Base-by-base conservation (phyloP, 2,797 vertebrate genomes). In the Merluccius polli region DNA sequence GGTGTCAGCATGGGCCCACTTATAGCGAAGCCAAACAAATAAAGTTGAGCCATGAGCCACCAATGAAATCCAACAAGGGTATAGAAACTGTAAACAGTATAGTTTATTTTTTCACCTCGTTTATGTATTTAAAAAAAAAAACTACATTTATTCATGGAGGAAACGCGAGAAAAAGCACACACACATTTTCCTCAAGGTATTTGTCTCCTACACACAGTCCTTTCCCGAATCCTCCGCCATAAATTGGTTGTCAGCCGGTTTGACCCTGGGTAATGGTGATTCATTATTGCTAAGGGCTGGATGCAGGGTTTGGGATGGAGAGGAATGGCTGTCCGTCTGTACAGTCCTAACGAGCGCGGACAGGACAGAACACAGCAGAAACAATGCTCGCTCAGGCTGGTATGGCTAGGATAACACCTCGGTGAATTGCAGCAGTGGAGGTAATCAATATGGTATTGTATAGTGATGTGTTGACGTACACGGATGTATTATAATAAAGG, bases 261-360 rank as follows among this genome's bases (percentile, higher is more conserved):
- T 89, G 90, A 88, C 86, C 85, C 38, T 13, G 75, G 81, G 84
- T 90, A 90, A 91, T 89, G 79, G 88, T 86, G 89, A 88, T 90
- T 91, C 89, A 91, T 91, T 90, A 92, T 86, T 84, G 85, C 85
- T 79, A 82, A 74, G 82, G 74, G 67, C 29, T 31, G 27, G 67
- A 69, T 30, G 67, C 27, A 21, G 67, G 31, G 67, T 79, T 74
- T 59, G 77, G 76, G 71, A 76, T 73, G 79, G 72, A 77, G 38
- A 77, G 18, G 67, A 6, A 1, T 16, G 67, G 29, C 29, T 31
- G 67, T 69, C 67, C 12, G 31, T 32, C 65, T 69, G 13, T 9
- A 5, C 30, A 15, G 67, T 32, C 30, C 27, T 11, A 15, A 63
- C 24, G 59, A 63, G 6, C 31, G n/a, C 10, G 10, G 59, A 65